Percentiles rank a stretch among this genome's conserved stretches.
phyloP scores from a whole-genome alignment of 2,113 vertebrate genomes.

The Axis porcinus region DNA sequence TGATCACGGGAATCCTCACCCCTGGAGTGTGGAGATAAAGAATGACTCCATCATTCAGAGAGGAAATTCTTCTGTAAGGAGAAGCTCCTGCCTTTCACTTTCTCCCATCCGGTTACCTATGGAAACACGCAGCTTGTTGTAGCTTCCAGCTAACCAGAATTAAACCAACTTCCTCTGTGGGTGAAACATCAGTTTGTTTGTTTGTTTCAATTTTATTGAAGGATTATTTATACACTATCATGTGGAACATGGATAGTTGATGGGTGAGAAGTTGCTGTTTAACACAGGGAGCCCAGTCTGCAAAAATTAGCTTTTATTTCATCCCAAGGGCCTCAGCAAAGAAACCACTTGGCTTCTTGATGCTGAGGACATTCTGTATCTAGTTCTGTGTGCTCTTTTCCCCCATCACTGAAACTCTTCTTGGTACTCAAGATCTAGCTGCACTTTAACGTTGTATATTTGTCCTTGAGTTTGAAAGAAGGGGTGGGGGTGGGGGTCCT shows the following conservation, averaged over 20 bases:
- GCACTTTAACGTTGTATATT: neutral
- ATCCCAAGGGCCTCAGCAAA: neutral
- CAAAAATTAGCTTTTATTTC: neutral
- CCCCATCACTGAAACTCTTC: neutral
- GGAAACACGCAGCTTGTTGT: neutral
- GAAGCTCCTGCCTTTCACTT: neutral
- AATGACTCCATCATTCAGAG: neutral
- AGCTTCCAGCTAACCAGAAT: neutral
- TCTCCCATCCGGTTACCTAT: neutral
- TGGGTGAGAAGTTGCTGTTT: neutral
- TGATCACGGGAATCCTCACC: fast-evolving
- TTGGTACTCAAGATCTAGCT: neutral
- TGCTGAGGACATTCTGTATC: neutral
- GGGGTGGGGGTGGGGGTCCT: no score
- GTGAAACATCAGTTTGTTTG: neutral
- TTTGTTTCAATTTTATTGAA: neutral
- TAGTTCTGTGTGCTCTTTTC: neutral
- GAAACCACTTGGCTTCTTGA: neutral
- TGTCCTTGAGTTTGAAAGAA: neutral
- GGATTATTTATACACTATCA: neutral
- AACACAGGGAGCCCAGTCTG: neutral
- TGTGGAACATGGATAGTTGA: neutral
- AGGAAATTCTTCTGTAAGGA: neutral
- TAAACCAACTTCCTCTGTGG: neutral
- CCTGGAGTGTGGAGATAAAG: neutral